A percentile compares a stretch with the other conserved stretches of the same genome.
phyloP scores from a whole-genome alignment of 2,888 invertebrate species.

The Polyommatus iphigenia region DNA sequence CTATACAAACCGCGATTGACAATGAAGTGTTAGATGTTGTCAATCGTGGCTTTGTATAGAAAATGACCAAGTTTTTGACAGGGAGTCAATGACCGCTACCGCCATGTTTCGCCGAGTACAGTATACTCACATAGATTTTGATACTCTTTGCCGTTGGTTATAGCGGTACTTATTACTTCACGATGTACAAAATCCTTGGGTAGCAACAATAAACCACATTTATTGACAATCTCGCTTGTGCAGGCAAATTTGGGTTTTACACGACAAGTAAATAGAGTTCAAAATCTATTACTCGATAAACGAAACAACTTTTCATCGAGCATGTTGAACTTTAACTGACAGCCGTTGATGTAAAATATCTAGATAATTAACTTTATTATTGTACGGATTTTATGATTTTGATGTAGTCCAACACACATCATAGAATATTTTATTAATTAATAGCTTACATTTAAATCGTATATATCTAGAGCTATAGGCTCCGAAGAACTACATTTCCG shows the following conservation, averaged over 20 bases:
- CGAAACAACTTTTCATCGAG: conserved; percentile 28
- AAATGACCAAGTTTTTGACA: background rate
- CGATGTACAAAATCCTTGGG: conserved; percentile 27
- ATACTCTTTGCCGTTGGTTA: background rate
- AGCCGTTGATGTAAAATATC: conserved; percentile 3
- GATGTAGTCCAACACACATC: no score
- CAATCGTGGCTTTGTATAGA: no score
- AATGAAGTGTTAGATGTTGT: no score
- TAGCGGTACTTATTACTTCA: conserved; percentile 1
- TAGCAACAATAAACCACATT: conserved; percentile 31
- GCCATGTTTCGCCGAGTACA: background rate
- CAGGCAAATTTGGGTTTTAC: background rate
- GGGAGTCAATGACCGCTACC: no score
- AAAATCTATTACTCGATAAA: background rate
- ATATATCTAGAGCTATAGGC: no score
- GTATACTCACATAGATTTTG: background rate
- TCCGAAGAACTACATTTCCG: no score
- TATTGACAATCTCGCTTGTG: conserved; percentile 5
- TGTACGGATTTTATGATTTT: no score
- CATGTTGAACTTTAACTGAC: conserved; percentile 29
- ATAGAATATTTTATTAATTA: no score
- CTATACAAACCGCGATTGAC: no score
- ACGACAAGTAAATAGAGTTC: background rate
- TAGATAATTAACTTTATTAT: background rate
- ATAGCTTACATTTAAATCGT: no score